Base-by-base conservation (phyloP, 2,113 vertebrate species). In the Tachysurus fulvidraco region DNA sequence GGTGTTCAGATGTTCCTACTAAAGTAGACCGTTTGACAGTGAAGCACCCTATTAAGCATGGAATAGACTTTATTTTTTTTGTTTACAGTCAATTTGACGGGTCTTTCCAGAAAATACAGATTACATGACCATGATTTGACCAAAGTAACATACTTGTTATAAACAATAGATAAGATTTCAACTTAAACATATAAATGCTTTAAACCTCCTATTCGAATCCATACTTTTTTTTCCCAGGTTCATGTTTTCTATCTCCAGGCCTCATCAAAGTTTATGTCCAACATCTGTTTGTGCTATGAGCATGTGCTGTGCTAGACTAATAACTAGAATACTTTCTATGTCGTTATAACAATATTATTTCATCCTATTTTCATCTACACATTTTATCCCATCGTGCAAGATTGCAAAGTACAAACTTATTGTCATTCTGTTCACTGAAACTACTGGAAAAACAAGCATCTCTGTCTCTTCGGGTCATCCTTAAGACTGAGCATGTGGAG, bases 401-500 rank as follows among this genome's bases (percentile, higher is more conserved):
- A 50, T 6, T 28, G 10, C 36, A 50, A 28, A 85, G 2, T 50
- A 13, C 83, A n/a, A 36, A 62, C 25, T 62, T n/a, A 50, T 28
- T 50, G 54, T 28, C 69, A 78, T 36, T 25, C 8, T 79, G 46
- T 52, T 5, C 69, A 46, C 16, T 62, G 28, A 74, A 60, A 74
- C 21, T 73, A n/a, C 83, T 71, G 7, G 25, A 52, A 25, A 52
- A 60, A 44, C 36, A 36, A 36, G 36, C 36, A 36, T 36, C 36
- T 36, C 36, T 36, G 17, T 55, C 4, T 73, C 28, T 36, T 57
- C 25, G 14, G 44, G 16, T 13, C 54, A 59, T 78, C 28, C 36
- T 19, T 85, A 64, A 54, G 57, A 65, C 73, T 36, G 73, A 78
- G 84, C 84, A 85, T 85, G 60, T 52, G 25, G 44, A 64, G 5